phyloP scores from a whole-genome alignment of 2,888 invertebrate species.

The Rutpela maculata region DNA sequence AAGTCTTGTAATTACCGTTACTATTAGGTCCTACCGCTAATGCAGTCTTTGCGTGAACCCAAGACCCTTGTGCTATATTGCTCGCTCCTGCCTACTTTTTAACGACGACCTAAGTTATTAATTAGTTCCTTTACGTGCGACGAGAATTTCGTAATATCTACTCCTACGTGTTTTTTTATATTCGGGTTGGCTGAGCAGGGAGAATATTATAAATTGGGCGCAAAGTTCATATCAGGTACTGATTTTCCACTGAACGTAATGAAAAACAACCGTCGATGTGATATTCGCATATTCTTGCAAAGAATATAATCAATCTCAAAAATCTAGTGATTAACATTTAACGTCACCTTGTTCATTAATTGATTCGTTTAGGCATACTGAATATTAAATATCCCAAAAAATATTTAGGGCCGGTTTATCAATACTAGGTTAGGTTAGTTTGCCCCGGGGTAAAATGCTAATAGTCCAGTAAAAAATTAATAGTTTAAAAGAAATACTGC shows the following conservation, averaged over 20 bases:
- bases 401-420: too few relatives aligned
- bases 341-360: too few relatives aligned
- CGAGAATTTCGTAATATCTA: conserved; percentile 17
- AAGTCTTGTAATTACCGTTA: conserved; percentile 53
- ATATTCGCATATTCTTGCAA: neutral
- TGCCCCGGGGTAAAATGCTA: too few relatives aligned
- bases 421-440: too few relatives aligned
- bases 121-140: conserved; percentile 39
- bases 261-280: neutral
- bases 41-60: conserved; percentile 42
- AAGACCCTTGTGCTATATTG: conserved; percentile 39
- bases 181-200: neutral
- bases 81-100: conserved; percentile 42
- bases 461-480: too few relatives aligned
- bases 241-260: neutral
- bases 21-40: conserved; percentile 42
- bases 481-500: too few relatives aligned
- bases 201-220: neutral
- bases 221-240: neutral
- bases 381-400: too few relatives aligned
- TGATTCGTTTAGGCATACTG: too few relatives aligned
- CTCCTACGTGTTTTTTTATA: neutral
- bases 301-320: neutral
- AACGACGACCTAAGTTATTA: conserved; percentile 41
- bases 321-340: too few relatives aligned